phyloP scores from a whole-genome alignment of 2,888 invertebrate species.

The Eremobia ochroleuca region DNA sequence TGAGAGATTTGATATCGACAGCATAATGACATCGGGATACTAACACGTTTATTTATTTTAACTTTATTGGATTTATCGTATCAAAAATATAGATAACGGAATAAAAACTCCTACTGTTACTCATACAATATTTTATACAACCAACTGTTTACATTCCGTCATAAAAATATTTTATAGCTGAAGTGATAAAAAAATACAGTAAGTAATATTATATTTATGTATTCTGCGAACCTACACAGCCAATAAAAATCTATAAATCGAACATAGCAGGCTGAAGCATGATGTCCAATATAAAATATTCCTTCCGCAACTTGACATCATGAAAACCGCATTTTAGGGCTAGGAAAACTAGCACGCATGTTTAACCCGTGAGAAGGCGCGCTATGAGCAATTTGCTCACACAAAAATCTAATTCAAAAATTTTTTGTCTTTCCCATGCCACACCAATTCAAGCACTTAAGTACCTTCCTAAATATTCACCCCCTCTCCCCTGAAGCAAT shows the following conservation, averaged over 20 bases:
- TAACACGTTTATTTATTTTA: no score
- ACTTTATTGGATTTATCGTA: neutral
- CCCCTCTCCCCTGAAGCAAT: no score
- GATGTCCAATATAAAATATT: neutral
- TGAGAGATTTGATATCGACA: neutral
- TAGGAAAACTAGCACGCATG: no score
- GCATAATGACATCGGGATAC: no score
- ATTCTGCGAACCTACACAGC: neutral
- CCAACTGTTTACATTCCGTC: conserved; percentile 1
- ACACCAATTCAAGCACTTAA: no score
- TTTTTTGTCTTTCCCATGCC: no score
- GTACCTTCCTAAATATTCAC: no score
- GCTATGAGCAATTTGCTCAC: no score
- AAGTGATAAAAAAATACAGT: conserved; percentile 15
- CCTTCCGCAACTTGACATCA: neutral
- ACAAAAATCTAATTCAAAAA: no score
- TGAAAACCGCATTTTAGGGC: neutral
- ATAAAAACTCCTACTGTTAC: conserved; percentile 1
- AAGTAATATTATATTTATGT: neutral
- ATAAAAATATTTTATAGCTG: conserved; percentile 36
- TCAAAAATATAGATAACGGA: neutral
- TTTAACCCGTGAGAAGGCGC: no score
- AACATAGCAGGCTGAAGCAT: neutral
- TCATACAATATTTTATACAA: neutral
- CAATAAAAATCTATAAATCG: neutral